Evolutionary conservation across 1,140 invertebrate genomes (phyloP), one percentile per base, ranked within the genome.

Genomic region (Drosophila orena): DNA sequence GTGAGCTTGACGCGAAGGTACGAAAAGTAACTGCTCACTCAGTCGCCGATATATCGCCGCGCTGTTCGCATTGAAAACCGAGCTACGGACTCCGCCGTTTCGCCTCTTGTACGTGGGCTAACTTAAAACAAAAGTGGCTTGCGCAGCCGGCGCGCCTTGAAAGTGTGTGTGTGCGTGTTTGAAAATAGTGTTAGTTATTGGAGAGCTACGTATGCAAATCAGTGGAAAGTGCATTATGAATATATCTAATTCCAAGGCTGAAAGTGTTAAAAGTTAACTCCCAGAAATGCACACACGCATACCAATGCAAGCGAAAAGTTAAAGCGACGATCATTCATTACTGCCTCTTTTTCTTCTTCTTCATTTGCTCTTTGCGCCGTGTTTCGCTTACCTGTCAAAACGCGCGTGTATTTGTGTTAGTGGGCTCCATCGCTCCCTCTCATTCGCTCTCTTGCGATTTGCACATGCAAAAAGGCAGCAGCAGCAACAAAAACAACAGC

Each of bases 321-420:
- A 68, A 75, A 72, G 71, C 58, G 35, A 70, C 73, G 81, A 85
- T 85, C 81, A 85, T 85, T 85, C 81, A 85, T 77, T 81, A 86
- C 77, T 79, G 60, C 75, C 73, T 54, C 73, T 79, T 53, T 62
- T 78, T 69, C 55, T 64, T 24, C 24, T 30, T 30, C 7, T 8
- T 30, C 30, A 30, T 64, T 60, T 65, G 60, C 61, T 69, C 58
- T 43, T 73, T 62, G 24, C 71, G 72, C 65, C 72, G 72, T 75
- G 72, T 75, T 79, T 79, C 74, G 81, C 80, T 84, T 80, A 85
- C 81, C 81, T 84, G 81, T 61, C 58, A 65, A 35, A 60, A 34
- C 22, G 46, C 57, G 57, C 20, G 50, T 62, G 72, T 74, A 47
- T 64, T 59, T 62, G 72, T 74, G 47, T 66, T 59, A 24, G 72